A percentile compares a stretch with the other conserved stretches of the same genome.
phyloP scores from a whole-genome alignment of 1,140 invertebrate genomes.

The Asobara japonica region DNA sequence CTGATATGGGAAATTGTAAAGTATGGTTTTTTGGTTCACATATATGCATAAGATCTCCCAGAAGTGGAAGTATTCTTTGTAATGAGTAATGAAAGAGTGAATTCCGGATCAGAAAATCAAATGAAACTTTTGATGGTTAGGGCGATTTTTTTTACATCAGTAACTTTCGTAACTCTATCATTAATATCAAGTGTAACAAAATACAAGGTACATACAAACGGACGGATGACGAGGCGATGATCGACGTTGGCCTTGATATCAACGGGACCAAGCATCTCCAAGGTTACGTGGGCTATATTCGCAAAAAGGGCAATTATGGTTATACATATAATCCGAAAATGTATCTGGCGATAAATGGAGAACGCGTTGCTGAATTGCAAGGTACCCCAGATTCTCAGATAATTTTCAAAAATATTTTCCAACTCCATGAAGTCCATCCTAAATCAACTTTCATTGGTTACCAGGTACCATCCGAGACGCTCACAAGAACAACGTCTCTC shows the following conservation, averaged over 20 bases:
- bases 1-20: too few species aligned
- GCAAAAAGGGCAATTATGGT: slow-evolving; percentile 69
- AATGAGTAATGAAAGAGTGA: too few species aligned
- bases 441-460: slow-evolving; percentile 43
- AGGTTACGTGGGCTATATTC: slow-evolving; percentile 67
- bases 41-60: too few species aligned
- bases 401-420: neutral
- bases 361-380: slow-evolving; percentile 72
- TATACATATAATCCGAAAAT: slow-evolving; percentile 73
- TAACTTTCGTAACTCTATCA: too few species aligned
- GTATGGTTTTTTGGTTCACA: too few species aligned
- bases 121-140: too few species aligned
- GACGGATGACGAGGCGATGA: slow-evolving; percentile 71
- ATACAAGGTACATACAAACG: slow-evolving; percentile 75
- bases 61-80: too few species aligned
- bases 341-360: slow-evolving; percentile 74
- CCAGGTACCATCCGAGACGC: slow-evolving; percentile 66
- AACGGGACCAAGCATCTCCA: slow-evolving; percentile 78
- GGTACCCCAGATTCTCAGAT: too few species aligned
- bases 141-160: too few species aligned
- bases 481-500: slow-evolving; percentile 75
- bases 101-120: too few species aligned
- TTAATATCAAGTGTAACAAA: too few species aligned
- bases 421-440: slow-evolving; percentile 5
- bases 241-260: slow-evolving; percentile 75